Conservation (phyloP, 2,797 vertebrate genomes). For the Gallinago stenura region DNA sequence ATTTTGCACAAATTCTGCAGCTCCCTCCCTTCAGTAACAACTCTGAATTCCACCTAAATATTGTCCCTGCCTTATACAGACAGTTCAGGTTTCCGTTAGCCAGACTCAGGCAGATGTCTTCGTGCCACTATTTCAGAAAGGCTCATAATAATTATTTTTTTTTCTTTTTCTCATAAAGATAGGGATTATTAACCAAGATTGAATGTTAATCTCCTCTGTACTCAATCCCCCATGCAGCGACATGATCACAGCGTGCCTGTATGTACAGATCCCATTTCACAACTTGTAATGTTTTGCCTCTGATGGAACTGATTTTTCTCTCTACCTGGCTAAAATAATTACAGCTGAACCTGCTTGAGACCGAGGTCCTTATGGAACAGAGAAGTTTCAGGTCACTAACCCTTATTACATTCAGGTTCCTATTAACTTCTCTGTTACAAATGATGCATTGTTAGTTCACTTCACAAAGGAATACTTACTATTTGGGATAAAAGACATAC, state of each 20-base stretch:
- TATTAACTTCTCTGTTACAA: conserved; percentile 44
- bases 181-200: conserved; percentile 60
- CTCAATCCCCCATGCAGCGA: conserved; percentile 11
- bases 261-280: neutral
- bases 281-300: conserved; percentile 49
- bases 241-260: neutral
- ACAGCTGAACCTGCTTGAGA: neutral
- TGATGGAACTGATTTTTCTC: conserved; percentile 36
- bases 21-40: neutral
- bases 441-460: conserved; percentile 44
- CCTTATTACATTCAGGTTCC: neutral
- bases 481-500: neutral
- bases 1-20: neutral
- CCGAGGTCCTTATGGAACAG: neutral
- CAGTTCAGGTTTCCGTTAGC: conserved; percentile 4
- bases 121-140: conserved; percentile 35
- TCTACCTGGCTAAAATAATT: conserved; percentile 55
- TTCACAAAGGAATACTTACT: conserved; percentile 34
- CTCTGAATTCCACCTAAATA: conserved; percentile 17
- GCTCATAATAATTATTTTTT: conserved; percentile 12
- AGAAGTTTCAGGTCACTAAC: conserved; percentile 45
- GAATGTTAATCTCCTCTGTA: conserved; percentile 31
- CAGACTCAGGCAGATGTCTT: conserved; percentile 32
- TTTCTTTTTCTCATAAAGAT: conserved; percentile 37
- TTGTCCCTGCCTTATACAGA: neutral